Conservation (phyloP, 1,140 invertebrate species). For the Macrobrachium nipponense region DNA sequence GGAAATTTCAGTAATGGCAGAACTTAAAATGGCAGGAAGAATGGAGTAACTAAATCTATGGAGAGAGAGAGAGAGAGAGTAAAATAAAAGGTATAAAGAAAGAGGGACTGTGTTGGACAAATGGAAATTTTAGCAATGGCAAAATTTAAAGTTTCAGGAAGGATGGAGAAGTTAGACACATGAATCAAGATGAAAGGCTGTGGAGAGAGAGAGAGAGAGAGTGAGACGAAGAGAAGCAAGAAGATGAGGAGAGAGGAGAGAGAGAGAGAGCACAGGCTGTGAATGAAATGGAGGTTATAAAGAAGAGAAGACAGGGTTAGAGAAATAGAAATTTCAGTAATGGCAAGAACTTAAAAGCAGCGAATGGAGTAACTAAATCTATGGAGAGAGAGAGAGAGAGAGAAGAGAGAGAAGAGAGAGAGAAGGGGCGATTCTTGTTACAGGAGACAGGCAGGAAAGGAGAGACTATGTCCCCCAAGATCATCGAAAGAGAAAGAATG, state of each 20-base stretch:
- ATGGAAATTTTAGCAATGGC: too few relatives aligned
- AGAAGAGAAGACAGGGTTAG: neutral
- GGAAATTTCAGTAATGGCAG: neutral
- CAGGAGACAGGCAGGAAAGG: too few relatives aligned
- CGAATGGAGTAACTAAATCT: too few relatives aligned
- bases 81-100: neutral
- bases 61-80: neutral
- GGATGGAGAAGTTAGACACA: too few relatives aligned
- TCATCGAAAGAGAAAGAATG: neutral
- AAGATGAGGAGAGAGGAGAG: neutral
- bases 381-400: slow-evolving; percentile 6
- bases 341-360: neutral
- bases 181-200: neutral
- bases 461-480: too few relatives aligned
- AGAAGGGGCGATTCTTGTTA: neutral
- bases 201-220: slow-evolving; percentile 11
- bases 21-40: neutral
- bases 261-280: neutral
- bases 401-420: slow-evolving; percentile 6
- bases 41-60: neutral
- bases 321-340: neutral
- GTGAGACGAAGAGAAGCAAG: slow-evolving; percentile 13
- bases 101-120: neutral
- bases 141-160: too few relatives aligned
- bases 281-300: neutral